Conservation (phyloP, 2,888 invertebrate genomes). For the Plebejus melissa region DNA sequence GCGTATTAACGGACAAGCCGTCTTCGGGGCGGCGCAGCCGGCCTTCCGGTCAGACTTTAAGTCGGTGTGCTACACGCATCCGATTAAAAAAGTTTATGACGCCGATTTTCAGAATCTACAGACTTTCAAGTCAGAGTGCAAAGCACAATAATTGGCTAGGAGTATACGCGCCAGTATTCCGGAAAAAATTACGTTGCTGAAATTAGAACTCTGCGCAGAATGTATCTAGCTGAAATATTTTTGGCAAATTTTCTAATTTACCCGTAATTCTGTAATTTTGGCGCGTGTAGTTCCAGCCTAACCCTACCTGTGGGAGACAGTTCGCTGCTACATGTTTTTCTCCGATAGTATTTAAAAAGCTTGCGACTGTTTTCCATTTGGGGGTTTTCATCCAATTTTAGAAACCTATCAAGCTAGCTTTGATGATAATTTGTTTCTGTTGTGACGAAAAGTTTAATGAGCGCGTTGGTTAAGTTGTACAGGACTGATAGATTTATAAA, state of each 20-base stretch:
- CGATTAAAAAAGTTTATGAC: not conserved
- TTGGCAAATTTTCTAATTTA: not conserved
- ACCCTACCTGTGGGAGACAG: not conserved
- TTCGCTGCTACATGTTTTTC: not conserved
- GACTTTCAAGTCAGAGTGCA: not conserved
- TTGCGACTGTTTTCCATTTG: not conserved
- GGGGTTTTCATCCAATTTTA: not conserved
- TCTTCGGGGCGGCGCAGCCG: constrained; percentile 55
- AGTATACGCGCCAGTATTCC: not conserved
- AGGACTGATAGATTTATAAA: not conserved
- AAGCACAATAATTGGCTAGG: not conserved
- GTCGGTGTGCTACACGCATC: constrained; percentile 33
- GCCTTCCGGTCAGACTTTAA: constrained; percentile 73
- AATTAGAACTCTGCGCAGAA: not conserved
- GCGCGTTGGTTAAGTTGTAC: not conserved
- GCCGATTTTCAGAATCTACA: not conserved
- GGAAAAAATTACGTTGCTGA: not conserved
- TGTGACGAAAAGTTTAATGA: not conserved
- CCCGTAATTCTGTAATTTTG: not conserved
- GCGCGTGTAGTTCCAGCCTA: not conserved
- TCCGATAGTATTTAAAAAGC: not conserved
- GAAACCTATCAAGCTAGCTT: not conserved
- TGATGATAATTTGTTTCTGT: not conserved
- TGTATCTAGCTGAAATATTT: too few species aligned
- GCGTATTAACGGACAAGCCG: constrained; percentile 75